phyloP scores from a whole-genome alignment of 1,140 invertebrate genomes.

The Plutomurus gul region DNA sequence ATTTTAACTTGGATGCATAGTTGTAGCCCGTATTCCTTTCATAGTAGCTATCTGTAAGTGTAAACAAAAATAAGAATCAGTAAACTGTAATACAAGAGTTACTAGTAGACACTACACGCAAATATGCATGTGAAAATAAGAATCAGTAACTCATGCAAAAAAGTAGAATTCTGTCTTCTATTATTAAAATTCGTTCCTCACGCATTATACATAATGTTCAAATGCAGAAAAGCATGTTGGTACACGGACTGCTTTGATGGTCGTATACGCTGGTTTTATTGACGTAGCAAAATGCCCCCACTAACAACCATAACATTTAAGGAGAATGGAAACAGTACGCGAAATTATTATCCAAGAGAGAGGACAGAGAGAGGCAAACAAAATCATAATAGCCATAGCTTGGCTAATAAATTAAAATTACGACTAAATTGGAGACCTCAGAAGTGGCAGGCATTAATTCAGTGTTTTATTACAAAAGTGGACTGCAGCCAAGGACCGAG shows the following conservation, averaged over 20 bases:
- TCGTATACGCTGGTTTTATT: too few species aligned
- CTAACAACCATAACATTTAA: too few species aligned
- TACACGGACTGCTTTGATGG: too few species aligned
- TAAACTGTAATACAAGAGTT: too few species aligned
- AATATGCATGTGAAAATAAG: too few species aligned
- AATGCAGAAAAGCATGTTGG: too few species aligned
- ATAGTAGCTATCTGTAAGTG: neutral
- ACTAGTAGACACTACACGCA: neutral
- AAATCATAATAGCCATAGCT: neutral
- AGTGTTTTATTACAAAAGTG: too few species aligned
- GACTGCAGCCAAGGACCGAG: neutral
- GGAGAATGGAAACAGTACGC: too few species aligned
- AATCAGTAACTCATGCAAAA: too few species aligned
- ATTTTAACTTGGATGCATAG: neutral
- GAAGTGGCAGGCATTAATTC: neutral
- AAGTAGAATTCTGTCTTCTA: neutral
- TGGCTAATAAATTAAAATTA: neutral
- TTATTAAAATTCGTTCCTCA: neutral
- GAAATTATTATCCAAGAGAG: too few species aligned
- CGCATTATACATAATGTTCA: too few species aligned
- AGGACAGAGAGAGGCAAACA: neutral
- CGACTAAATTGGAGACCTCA: neutral
- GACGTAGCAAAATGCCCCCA: too few species aligned
- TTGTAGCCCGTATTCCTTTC: neutral
- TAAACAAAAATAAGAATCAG: neutral